A percentile compares a stretch with the other conserved stretches of the same genome.
phyloP scores from a whole-genome alignment of 2,797 vertebrate genomes.

The Labroides dimidiatus region DNA sequence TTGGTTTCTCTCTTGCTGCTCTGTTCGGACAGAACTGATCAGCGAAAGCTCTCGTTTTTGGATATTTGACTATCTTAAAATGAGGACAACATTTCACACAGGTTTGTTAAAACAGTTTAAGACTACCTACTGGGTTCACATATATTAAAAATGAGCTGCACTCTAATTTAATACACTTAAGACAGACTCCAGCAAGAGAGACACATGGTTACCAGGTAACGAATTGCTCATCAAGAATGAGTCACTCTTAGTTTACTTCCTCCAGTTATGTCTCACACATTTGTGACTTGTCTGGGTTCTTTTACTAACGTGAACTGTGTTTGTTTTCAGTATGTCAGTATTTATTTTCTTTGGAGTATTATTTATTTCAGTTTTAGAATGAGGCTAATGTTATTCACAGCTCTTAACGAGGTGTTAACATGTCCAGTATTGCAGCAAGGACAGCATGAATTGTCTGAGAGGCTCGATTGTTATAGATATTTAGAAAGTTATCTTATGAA shows the following conservation, averaged over 20 bases:
- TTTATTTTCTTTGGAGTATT: constrained; percentile 53
- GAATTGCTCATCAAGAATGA: constrained; percentile 15
- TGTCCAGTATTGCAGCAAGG: constrained; percentile 18
- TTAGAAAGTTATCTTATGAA: constrained; percentile 4
- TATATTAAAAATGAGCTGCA: no score
- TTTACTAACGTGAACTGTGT: neutral
- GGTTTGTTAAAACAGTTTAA: no score
- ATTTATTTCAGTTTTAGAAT: constrained; percentile 39
- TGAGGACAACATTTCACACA: no score
- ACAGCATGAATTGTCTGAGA: constrained; percentile 1
- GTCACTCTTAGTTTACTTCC: neutral
- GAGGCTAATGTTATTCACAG: constrained; percentile 8
- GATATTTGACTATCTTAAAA: no score
- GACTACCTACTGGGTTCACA: no score
- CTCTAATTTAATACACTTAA: no score
- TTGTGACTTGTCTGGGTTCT: constrained; percentile 2
- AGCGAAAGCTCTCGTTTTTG: constrained; percentile 34
- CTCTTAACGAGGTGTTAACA: constrained; percentile 1
- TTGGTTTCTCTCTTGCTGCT: constrained; percentile 19
- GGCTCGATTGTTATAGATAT: constrained; percentile 17
- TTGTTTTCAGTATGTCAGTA: neutral
- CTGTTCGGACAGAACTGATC: constrained; percentile 15
- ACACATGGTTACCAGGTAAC: constrained; percentile 10
- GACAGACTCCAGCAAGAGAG: no score
- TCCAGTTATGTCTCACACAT: neutral